phyloP scores from a whole-genome alignment of 2,113 vertebrate species.

The Nematolebias whitei region DNA sequence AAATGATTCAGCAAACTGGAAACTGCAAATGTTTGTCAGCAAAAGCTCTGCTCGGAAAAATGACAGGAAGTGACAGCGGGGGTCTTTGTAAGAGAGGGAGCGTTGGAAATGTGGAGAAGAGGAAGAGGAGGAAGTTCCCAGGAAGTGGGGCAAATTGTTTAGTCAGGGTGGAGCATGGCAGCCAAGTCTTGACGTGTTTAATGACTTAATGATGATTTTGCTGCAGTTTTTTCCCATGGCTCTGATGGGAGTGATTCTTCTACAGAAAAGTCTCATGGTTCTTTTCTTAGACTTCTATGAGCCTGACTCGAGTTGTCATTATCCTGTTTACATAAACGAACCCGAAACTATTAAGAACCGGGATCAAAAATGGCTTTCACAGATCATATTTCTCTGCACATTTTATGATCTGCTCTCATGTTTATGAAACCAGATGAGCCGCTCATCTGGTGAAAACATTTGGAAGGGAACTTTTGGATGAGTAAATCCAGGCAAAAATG shows the following conservation, averaged over 20 bases:
- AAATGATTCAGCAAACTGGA: constrained; percentile 66
- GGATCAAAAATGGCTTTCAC: neutral
- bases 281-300: constrained; percentile 38
- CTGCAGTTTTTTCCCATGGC: constrained; percentile 41
- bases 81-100: constrained; percentile 16
- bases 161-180: constrained; percentile 43
- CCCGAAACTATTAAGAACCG: neutral
- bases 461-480: neutral
- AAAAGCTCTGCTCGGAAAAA: constrained; percentile 26
- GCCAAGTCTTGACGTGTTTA: constrained; percentile 63
- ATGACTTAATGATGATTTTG: constrained; percentile 63
- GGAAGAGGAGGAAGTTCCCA: constrained; percentile 56
- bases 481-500: neutral
- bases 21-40: constrained; percentile 33
- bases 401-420: neutral
- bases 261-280: too few species aligned
- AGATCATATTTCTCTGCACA: constrained; percentile 4
- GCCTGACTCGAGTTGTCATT: constrained; percentile 21
- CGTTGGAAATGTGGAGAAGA: constrained; percentile 25
- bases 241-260: too few species aligned
- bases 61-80: constrained; percentile 32
- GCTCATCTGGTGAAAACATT: constrained; percentile 13
- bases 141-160: constrained; percentile 58
- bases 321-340: constrained; percentile 25
- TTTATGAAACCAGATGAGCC: constrained; percentile 16